Evolutionary conservation across 2,888 invertebrate genomes (phyloP).

Genomic region (Cactoblastis cactorum): DNA sequence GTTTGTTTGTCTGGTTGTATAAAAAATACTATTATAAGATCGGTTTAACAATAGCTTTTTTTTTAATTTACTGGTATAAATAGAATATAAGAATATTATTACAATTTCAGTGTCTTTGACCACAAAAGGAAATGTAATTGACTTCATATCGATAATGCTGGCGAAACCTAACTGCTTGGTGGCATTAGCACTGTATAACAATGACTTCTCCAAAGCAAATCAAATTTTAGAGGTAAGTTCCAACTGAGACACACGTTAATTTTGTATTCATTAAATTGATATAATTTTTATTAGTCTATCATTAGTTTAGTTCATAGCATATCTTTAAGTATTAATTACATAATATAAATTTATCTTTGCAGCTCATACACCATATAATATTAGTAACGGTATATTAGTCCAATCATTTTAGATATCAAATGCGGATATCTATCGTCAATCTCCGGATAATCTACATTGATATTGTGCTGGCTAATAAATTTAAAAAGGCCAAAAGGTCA

Average conservation of each 20-base stretch:
- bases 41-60: no score
- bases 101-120: slow-evolving; percentile 42
- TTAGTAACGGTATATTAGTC: not conserved
- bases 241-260: no score
- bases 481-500: no score
- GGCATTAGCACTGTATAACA: slow-evolving; percentile 86
- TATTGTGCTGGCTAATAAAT: no score
- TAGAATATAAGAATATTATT: not conserved
- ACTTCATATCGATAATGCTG: slow-evolving; percentile 84
- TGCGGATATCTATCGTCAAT: no score
- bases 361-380: not conserved
- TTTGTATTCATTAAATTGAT: not conserved
- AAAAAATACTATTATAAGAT: no score
- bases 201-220: slow-evolving; percentile 85
- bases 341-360: not conserved
- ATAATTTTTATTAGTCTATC: not conserved
- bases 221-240: slow-evolving; percentile 87
- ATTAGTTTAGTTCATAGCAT: no score
- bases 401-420: no score
- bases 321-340: no score
- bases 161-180: slow-evolving; percentile 87
- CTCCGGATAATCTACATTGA: no score
- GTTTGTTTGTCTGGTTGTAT: no score
- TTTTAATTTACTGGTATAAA: no score
- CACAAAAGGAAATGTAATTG: slow-evolving; percentile 52